These are phyloP conservation scores for Phoeniculus purpureus DNA, from an alignment of 2,797 vertebrate species.

Conservation along the genomic window DNA sequence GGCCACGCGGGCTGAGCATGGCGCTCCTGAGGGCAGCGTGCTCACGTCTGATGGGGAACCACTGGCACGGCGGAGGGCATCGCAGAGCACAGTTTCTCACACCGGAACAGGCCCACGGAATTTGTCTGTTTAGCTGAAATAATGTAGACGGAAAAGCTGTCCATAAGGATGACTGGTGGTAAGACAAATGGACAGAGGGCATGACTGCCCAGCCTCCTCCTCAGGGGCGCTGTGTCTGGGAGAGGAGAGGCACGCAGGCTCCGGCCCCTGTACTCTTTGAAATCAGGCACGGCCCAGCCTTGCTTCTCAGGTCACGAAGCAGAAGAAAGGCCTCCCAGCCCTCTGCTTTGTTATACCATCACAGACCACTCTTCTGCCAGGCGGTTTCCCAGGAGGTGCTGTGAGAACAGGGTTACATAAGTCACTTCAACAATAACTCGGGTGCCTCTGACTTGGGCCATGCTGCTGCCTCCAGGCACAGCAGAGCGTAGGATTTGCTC, in stretches of 20 bases:
- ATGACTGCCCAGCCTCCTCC: not conserved
- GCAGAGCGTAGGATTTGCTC: not conserved
- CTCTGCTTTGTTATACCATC: not conserved
- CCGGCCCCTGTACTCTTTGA: not conserved
- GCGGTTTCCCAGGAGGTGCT: not conserved
- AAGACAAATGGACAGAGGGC: not conserved
- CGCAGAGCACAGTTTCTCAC: not conserved
- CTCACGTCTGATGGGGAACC: not conserved
- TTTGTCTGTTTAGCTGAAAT: not conserved
- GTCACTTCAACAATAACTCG: not conserved
- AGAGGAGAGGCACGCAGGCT: not conserved
- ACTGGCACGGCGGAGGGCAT: fast-evolving
- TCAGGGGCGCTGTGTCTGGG: not conserved
- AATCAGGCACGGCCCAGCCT: not conserved
- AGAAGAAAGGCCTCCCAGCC: not conserved
- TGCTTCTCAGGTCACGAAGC: not conserved
- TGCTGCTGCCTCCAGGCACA: not conserved
- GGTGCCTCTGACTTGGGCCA: not conserved
- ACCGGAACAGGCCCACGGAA: not conserved
- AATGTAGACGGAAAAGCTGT: conserved; percentile 2
- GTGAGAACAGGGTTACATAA: conserved; percentile 5
- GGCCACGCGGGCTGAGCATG: fast-evolving
- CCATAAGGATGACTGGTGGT: not conserved
- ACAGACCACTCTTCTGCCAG: not conserved
- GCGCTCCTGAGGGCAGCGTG: not conserved